These are phyloP conservation scores for Lonchura striata DNA, from an alignment of 2,113 vertebrate species.

Conservation along the genomic window DNA sequence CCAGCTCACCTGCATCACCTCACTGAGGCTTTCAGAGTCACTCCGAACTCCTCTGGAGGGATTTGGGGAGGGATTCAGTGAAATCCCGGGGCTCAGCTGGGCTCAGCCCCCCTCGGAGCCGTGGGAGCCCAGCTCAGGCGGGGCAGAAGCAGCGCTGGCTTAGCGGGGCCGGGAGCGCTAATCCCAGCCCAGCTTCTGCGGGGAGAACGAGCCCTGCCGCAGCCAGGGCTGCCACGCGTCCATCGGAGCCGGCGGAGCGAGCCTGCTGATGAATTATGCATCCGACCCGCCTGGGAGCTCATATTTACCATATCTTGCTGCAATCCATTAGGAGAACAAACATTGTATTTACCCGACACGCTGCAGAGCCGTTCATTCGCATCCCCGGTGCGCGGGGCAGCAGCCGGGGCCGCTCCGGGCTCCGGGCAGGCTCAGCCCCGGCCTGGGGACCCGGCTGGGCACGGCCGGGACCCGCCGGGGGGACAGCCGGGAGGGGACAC, in stretches of 20 bases:
- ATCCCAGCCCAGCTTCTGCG: rapidly evolving
- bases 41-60: not conserved
- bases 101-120: not conserved
- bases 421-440: not conserved
- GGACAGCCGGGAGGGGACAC: rapidly evolving
- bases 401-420: rapidly evolving
- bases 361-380: not conserved
- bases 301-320: conserved; percentile 44
- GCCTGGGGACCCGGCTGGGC: not conserved
- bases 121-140: not conserved
- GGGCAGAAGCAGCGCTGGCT: not conserved
- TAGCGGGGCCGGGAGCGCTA: not conserved
- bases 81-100: rapidly evolving
- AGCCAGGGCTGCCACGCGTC: not conserved
- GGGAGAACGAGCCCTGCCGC: not conserved
- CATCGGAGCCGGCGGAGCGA: not conserved
- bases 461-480: rapidly evolving
- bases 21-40: not conserved
- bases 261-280: conserved; percentile 44
- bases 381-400: not conserved
- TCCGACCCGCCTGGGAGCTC: conserved; percentile 31
- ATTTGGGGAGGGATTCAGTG: not conserved
- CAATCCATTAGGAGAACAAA: conserved; percentile 59
- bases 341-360: conserved; percentile 11
- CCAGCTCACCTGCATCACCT: not conserved